A percentile compares a stretch with the other conserved stretches of the same genome.
Evolutionary conservation across 1,140 invertebrate genomes (phyloP).

Genomic region (Drosophila ohnishii): DNA sequence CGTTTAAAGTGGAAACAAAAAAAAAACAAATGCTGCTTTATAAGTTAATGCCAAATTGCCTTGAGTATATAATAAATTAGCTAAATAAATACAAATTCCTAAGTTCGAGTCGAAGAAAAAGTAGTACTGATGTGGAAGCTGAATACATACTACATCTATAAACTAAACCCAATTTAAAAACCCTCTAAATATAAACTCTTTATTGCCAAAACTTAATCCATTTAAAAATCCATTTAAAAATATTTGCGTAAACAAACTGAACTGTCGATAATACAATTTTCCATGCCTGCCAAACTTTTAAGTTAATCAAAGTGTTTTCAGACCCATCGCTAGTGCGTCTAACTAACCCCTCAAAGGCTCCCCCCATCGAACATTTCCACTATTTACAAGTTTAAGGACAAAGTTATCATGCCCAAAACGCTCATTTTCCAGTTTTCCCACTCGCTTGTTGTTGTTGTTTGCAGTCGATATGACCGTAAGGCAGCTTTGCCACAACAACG

Average conservation of each 20-base stretch:
- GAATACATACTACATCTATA: no score
- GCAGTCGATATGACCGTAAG: conserved; percentile 32
- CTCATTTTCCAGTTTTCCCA: conserved; percentile 33
- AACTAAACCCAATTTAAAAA: neutral
- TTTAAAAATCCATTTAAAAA: conserved; percentile 1
- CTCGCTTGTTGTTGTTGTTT: conserved; percentile 31
- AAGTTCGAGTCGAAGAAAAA: no score
- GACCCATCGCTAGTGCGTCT: conserved; percentile 13
- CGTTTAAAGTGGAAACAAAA: conserved; percentile 40
- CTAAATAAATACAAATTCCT: neutral
- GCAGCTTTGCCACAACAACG: conserved; percentile 61
- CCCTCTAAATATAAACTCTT: neutral
- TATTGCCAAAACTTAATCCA: conserved; percentile 9
- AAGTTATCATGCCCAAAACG: conserved; percentile 47
- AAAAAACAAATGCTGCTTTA: neutral
- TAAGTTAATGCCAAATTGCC: neutral
- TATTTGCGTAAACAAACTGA: conserved; percentile 11
- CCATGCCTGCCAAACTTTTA: conserved; percentile 21
- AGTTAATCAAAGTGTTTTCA: conserved; percentile 42
- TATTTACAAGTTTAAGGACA: conserved; percentile 33
- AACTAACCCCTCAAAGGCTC: conserved; percentile 10
- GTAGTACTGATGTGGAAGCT: no score
- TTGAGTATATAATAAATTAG: neutral
- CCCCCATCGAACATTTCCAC: conserved; percentile 20
- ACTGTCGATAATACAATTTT: conserved; percentile 6